A percentile compares a stretch with the other conserved stretches of the same genome.
Evolutionary conservation across 2,113 vertebrate genomes (phyloP).

Genomic region (Aptenodytes forsteri): DNA sequence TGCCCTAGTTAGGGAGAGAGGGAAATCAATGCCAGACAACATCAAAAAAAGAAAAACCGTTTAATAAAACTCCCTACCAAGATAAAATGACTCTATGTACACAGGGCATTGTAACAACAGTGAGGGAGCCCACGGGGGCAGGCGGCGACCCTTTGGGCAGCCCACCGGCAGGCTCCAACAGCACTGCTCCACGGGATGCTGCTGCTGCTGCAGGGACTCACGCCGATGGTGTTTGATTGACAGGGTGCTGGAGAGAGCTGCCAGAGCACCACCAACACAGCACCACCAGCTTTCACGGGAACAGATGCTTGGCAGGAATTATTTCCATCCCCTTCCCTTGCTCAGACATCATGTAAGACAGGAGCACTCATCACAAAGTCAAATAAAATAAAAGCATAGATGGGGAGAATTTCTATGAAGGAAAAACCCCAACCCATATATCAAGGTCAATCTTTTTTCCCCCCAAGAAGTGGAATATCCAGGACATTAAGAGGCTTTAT

Average conservation of each 20-base stretch:
- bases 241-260: neutral
- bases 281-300: neutral
- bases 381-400: neutral
- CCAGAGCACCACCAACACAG: conserved; percentile 9
- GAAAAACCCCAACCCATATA: neutral
- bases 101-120: neutral
- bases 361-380: neutral
- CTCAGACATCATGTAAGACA: neutral
- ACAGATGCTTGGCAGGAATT: conserved; percentile 18
- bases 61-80: neutral
- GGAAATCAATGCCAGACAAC: neutral
- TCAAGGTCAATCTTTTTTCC: neutral
- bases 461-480: neutral
- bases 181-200: neutral
- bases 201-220: neutral
- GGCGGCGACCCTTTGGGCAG: neutral
- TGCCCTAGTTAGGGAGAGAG: neutral
- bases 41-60: fast-evolving
- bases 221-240: fast-evolving
- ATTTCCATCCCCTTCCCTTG: neutral
- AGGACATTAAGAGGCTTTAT: neutral
- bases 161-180: fast-evolving
- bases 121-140: fast-evolving
- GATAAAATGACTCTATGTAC: neutral
- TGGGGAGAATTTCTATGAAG: neutral